Percentiles rank a stretch among this genome's conserved stretches.
Evolutionary conservation across 2,113 vertebrate species (phyloP).

Genomic region (Chionodraco myersi): DNA sequence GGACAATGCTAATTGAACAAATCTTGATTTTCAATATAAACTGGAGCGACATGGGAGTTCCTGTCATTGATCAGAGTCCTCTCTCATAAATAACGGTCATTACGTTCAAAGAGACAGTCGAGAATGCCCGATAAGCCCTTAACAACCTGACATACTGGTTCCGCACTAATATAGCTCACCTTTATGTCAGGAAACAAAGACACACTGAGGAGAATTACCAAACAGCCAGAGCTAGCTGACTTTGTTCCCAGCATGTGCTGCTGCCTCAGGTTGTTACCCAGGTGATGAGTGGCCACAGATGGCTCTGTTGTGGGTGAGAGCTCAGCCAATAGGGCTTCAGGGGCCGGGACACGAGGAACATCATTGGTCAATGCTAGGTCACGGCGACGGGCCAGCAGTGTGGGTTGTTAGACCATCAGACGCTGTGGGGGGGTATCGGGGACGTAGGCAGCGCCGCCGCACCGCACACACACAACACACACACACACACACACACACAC

Average conservation of each 20-base stretch:
- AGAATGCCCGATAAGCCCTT: not conserved
- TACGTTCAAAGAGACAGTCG: conserved; percentile 3
- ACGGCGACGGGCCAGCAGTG: conserved; percentile 52
- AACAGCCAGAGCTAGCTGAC: conserved; percentile 51
- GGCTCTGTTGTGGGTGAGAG: conserved; percentile 72
- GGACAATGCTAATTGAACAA: not conserved
- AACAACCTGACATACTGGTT: not conserved
- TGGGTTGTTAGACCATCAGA: conserved; percentile 58
- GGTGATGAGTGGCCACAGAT: conserved; percentile 77
- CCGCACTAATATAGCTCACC: not conserved
- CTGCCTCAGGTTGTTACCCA: conserved; percentile 74
- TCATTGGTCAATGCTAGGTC: conserved; percentile 68
- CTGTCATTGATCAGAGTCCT: conserved; percentile 9
- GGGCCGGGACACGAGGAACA: conserved; percentile 52
- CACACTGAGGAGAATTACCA: conserved; percentile 27
- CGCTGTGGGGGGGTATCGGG: conserved; percentile 54
- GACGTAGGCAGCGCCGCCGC: conserved; percentile 5
- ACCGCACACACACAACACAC: conserved; percentile 15
- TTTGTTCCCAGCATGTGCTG: conserved; percentile 58
- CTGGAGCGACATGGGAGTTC: not conserved
- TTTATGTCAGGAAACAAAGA: conserved; percentile 26
- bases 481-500: conserved; percentile 8
- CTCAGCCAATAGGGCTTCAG: conserved; percentile 65
- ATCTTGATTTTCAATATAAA: not conserved
- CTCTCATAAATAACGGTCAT: not conserved